Conservation (phyloP, 2,113 vertebrate species). For the Cheirogaleus medius region DNA sequence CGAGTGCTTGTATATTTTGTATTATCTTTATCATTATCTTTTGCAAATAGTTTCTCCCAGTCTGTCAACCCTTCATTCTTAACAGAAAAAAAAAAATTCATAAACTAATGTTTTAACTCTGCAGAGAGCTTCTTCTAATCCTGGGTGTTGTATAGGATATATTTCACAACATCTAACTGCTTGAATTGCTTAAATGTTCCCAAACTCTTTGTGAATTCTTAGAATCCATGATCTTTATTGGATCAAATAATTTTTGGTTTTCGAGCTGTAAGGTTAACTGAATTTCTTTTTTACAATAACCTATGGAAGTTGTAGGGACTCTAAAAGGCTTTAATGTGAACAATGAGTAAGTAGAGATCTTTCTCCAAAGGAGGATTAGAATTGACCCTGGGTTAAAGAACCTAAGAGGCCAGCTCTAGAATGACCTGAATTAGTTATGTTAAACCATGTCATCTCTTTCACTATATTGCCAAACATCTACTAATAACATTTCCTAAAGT, state of each 20-base stretch:
- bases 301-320: neutral
- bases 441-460: neutral
- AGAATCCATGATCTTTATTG: neutral
- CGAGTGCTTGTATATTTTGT: neutral
- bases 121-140: neutral
- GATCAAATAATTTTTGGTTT: neutral
- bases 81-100: neutral
- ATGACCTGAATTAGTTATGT: neutral
- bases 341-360: neutral
- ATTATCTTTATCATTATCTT: neutral
- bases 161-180: neutral
- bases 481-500: neutral
- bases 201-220: neutral
- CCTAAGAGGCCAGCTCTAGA: neutral
- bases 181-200: neutral
- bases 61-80: neutral
- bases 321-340: neutral
- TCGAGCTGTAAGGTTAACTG: neutral
- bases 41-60: neutral
- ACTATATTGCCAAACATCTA: neutral
- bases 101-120: neutral
- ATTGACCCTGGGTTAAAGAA: neutral
- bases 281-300: neutral
- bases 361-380: neutral
- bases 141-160: neutral